Evolutionary conservation across 2,888 invertebrate species (phyloP).

Genomic region (Eupeodes luniger): DNA sequence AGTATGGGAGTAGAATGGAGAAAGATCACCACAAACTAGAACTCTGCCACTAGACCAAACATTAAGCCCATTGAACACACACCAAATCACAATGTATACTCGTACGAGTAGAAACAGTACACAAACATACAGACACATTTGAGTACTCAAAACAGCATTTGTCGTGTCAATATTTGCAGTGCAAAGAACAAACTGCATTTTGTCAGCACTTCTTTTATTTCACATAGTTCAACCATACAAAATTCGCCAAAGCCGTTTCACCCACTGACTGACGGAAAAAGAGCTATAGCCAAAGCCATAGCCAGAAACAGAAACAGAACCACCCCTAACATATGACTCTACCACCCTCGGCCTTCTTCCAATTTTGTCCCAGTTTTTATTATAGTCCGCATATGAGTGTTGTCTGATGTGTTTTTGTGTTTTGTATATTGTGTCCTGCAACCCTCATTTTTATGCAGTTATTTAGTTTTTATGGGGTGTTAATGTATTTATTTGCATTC

Average conservation of each 20-base stretch:
- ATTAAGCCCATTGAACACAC: neutral
- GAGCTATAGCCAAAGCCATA: no score
- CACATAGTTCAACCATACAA: neutral
- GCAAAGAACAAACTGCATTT: conserved; percentile 73
- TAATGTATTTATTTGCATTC: conserved; percentile 75
- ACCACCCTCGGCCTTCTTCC: neutral
- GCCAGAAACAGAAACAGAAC: no score
- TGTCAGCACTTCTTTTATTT: conserved; percentile 57
- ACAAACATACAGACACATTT: conserved; percentile 11
- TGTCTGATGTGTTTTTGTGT: neutral
- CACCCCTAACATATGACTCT: neutral
- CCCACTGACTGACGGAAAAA: neutral
- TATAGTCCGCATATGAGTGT: neutral
- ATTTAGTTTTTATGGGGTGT: conserved; percentile 75
- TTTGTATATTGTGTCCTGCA: conserved; percentile 10
- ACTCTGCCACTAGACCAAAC: conserved; percentile 9
- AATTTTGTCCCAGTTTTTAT: conserved; percentile 42
- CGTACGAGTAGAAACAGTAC: neutral
- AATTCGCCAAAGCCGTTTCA: conserved; percentile 8
- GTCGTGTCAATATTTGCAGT: conserved; percentile 71
- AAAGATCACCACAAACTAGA: conserved; percentile 61
- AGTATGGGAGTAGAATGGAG: no score
- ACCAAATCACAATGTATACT: neutral
- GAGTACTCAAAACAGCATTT: conserved; percentile 46
- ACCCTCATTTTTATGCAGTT: conserved; percentile 55